Evolutionary conservation across 2,113 vertebrate genomes (phyloP), one percentile per base, ranked within the genome.

Genomic region (Mesocricetus auratus): DNA sequence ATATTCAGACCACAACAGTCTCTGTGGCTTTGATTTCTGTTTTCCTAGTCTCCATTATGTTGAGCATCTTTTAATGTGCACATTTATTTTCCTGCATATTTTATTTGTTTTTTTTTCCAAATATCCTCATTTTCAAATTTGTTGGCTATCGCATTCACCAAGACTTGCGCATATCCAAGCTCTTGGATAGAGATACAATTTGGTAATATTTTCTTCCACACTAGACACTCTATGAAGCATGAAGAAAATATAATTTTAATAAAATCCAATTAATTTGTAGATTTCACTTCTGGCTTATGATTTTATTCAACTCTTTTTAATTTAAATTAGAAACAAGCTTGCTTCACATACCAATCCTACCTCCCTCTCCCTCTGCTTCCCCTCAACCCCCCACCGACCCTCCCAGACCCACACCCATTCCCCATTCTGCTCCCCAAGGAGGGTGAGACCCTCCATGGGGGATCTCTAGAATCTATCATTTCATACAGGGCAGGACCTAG

Each of bases 201-300:
- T 91, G 66, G 75, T 50, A 2, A 86, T 33, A 11, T 58, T 86
- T 89, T 68, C 31, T 78, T 53, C 24, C 16, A 90, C 69, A 62
- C 19, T 86, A 16, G 24, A 10, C 2, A 22, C 7, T 95, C 78
- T 79, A 79, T 9, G 82, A 68, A 94, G 56, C 33, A 90, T 90
- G 82, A 64, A 50, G 22, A 95, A 56, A 64, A 42, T 9, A 85
- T 74, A 73, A 74, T 39, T 97, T 62, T 96, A 50, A 85, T 68
- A 21, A 62, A 87, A 16, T 86, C n/a, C 26, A 79, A 88, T 83
- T 85, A 47, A 88, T 50, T 4, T 56, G 16, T 39, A 75, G 29
- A 87, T 90, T 92, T 87, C 50, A 85, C 73, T 64, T 71, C 47
- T 93, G 75, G 29, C 10, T 91, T 93, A 1, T 53, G 12, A 2